phyloP scores from a whole-genome alignment of 2,797 vertebrate species.

The Rhinogobio ventralis region DNA sequence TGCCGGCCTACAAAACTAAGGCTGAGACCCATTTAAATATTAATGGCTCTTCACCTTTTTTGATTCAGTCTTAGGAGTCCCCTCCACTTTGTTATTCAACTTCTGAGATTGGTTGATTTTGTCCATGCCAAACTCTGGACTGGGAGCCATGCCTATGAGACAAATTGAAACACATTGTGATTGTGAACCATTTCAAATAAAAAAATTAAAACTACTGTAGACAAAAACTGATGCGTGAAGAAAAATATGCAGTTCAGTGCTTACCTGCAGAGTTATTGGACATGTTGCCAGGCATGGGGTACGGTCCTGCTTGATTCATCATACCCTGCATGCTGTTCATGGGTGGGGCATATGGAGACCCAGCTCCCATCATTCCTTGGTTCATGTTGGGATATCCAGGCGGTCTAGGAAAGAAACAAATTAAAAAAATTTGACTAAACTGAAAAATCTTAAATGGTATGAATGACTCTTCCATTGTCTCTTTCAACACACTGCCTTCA shows the following conservation, averaged over 20 bases:
- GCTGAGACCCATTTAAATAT: neutral
- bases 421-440: neutral
- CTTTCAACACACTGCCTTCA: neutral
- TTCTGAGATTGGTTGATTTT: conserved; percentile 91
- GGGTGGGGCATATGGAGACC: conserved; percentile 90
- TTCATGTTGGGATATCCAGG: conserved; percentile 95
- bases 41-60: conserved; percentile 69
- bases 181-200: neutral
- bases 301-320: conserved; percentile 95
- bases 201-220: neutral
- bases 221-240: neutral
- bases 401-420: conserved; percentile 78
- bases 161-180: conserved; percentile 13
- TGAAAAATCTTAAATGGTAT: neutral
- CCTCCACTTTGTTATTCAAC: conserved; percentile 97
- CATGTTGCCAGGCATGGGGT: conserved; percentile 90
- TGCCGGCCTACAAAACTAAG: neutral
- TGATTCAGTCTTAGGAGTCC: conserved; percentile 91
- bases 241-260: conserved; percentile 20
- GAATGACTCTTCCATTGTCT: neutral
- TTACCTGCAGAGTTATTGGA: conserved; percentile 93
- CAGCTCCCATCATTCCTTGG: conserved; percentile 92
- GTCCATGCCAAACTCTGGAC: conserved; percentile 93
- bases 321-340: conserved; percentile 98
- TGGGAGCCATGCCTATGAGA: conserved; percentile 89